Evolutionary conservation across 2,888 invertebrate species (phyloP).

Genomic region (Trachelus iudaicus): DNA sequence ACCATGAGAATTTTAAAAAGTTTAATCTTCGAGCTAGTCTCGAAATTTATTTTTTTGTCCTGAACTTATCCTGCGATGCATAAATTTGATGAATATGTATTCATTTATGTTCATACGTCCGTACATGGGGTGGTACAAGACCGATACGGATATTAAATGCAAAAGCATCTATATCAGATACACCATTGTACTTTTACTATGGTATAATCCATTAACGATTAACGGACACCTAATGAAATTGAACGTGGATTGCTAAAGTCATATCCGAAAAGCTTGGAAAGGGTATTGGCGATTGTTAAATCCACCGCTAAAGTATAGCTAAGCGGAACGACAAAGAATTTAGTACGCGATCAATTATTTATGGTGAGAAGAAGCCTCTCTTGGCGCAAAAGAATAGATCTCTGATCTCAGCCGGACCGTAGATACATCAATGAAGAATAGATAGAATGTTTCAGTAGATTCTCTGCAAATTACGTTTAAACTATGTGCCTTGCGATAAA

Average conservation of each 20-base stretch:
- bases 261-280: background rate
- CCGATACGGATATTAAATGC: background rate
- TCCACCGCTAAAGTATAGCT: background rate
- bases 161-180: background rate
- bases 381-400: background rate
- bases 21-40: background rate
- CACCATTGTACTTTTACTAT: background rate
- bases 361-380: background rate
- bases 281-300: background rate
- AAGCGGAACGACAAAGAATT: background rate
- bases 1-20: background rate
- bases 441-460: conserved; percentile 7
- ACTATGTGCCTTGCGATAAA: conserved; percentile 20
- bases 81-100: too few relatives aligned
- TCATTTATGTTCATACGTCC: too few relatives aligned
- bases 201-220: conserved; percentile 40
- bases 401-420: background rate
- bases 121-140: background rate
- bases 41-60: background rate
- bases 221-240: conserved; percentile 43
- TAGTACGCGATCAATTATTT: background rate
- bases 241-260: conserved; percentile 10
- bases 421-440: background rate
- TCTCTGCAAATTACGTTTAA: conserved; percentile 23
- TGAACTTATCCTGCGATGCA: background rate